Base-by-base conservation (phyloP, 2,797 vertebrate species). In the Gephyroberyx darwinii region DNA sequence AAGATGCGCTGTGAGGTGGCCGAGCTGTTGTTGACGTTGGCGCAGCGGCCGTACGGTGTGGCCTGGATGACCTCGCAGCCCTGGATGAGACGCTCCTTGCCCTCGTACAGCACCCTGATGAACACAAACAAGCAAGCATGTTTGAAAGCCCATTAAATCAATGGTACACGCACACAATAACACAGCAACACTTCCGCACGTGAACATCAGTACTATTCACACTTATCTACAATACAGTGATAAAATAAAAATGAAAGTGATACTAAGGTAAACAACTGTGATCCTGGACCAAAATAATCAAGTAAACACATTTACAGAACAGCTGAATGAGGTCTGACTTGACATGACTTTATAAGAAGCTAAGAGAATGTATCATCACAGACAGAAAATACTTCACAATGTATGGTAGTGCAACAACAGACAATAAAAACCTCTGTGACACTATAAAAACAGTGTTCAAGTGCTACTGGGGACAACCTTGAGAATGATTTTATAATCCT, bases 11-110 rank as follows among this genome's bases (percentile, higher is more conserved):
- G 97, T 0, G 97, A 97, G 31, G 90, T 95, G 50, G 96, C 91
- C 0, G 96, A 98, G 92, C 98, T 99, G 90, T 99, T 99, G 93
- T 99, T 99, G 74, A 99, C 96, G n/a, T 99, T 99, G 56, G 98
- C 98, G 8, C 98, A 99, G 53, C 97, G 97, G 62, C 98, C 98
- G 0, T 96, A 99, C 0, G 98, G 98, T 0, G 98, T 99, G 69
- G 97, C 96, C 74, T 96, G 95, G 73, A 99, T 94, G 86, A 98
- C 94, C 89, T 99, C 98, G 1, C 98, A 99, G 85, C 96, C 98
- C 60, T 95, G 91, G 86, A 98, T 98, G 22, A 99, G 83, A 6
- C 96, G 94, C 26, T 99, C 98, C 87, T 99, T 99, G 3, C 96
- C 96, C 82, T 99, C 98, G 37, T 99, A 97, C 2, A 99, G 90